These are phyloP conservation scores for Triops cancriformis DNA, from an alignment of 1,140 invertebrate species.

Conservation along the genomic window DNA sequence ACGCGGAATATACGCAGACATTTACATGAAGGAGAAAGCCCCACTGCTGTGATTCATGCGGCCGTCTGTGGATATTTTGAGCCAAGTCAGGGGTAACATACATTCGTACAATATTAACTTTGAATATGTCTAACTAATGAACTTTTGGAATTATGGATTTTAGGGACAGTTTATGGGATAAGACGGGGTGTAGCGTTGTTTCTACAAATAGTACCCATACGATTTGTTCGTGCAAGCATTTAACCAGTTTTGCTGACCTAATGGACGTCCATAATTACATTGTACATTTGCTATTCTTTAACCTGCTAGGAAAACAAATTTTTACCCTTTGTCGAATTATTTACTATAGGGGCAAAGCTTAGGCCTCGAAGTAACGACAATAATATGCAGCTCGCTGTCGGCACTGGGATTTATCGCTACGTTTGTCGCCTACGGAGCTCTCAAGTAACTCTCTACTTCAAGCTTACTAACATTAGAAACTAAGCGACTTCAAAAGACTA, in stretches of 20 bases:
- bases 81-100: conserved; percentile 16
- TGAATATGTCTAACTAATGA: no score
- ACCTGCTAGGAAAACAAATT: no score
- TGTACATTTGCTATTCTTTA: no score
- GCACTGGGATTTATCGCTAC: conserved; percentile 48
- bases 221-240: conserved; percentile 49
- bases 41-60: conserved; percentile 26
- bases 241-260: conserved; percentile 53
- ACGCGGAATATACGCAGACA: conserved; percentile 21
- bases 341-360: conserved; percentile 35
- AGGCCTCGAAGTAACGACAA: conserved; percentile 46
- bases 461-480: no score
- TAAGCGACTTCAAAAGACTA: no score
- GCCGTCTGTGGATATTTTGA: conserved; percentile 31
- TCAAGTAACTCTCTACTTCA: conserved; percentile 37
- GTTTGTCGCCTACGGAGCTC: conserved; percentile 44
- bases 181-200: conserved; percentile 43
- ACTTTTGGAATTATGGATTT: not conserved
- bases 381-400: conserved; percentile 49
- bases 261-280: conserved; percentile 42
- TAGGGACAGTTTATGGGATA: conserved; percentile 28
- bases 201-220: conserved; percentile 44
- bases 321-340: conserved; percentile 13
- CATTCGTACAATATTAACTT: no score
- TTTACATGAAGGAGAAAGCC: conserved; percentile 28